A percentile compares a stretch with the other conserved stretches of the same genome.
phyloP scores from a whole-genome alignment of 2,113 vertebrate genomes.

The Pangasianodon hypophthalmus region DNA sequence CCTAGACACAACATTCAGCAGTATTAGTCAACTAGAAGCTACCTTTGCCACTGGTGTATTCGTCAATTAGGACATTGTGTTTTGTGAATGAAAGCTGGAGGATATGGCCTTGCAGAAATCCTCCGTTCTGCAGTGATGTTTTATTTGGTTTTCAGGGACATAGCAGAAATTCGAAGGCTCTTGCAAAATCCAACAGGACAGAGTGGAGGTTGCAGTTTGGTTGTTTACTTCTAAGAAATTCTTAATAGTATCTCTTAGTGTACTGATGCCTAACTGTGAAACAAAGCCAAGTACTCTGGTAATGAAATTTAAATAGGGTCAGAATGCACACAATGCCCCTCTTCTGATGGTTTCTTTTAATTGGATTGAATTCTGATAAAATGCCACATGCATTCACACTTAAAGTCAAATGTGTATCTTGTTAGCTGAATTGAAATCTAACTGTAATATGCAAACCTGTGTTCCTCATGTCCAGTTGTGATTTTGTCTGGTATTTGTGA shows the following conservation, averaged over 20 bases:
- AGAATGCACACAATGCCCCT: neutral
- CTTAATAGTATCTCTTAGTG: neutral
- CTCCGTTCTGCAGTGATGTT: conserved; percentile 15
- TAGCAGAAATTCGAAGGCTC: neutral
- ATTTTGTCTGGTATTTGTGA: neutral
- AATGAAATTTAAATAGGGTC: neutral
- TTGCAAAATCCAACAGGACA: neutral
- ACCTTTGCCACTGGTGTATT: neutral
- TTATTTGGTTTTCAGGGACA: neutral
- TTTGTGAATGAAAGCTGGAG: conserved; percentile 44
- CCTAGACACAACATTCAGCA: conserved; percentile 23
- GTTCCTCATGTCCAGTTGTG: neutral
- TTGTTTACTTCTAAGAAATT: neutral
- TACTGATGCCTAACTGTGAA: neutral
- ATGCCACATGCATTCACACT: neutral
- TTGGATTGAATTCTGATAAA: neutral
- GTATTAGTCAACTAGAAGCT: conserved; percentile 15
- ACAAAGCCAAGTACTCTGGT: neutral
- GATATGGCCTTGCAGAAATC: conserved; percentile 24
- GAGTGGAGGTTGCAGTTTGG: neutral
- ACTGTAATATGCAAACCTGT: neutral
- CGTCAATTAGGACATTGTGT: conserved; percentile 35
- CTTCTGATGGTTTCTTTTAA: neutral
- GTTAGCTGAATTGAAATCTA: neutral
- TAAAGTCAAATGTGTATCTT: neutral